Conservation (phyloP, 2,888 invertebrate genomes). For the Cacoxenus indagator region DNA sequence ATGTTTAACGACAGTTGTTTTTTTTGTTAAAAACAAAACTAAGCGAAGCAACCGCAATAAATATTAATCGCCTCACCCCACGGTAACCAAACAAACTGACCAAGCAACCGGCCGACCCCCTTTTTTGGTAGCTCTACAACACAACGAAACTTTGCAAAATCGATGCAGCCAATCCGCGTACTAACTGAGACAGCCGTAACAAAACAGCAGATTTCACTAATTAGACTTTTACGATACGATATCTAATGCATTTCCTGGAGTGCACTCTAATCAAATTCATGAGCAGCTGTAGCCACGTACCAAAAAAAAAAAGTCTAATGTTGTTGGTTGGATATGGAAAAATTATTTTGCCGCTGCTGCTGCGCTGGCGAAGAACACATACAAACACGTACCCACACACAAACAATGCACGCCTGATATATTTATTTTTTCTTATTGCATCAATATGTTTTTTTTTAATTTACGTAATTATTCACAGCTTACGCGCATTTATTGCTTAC, state of each 20-base stretch:
- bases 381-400: too few relatives aligned
- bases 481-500: neutral
- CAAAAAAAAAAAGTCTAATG: neutral
- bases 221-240: too few relatives aligned
- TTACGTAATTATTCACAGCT: neutral
- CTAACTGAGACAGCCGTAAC: neutral
- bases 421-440: too few relatives aligned
- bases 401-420: too few relatives aligned
- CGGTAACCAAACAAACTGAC: too few relatives aligned
- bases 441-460: neutral
- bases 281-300: neutral
- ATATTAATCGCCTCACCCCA: neutral
- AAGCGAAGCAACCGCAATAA: too few relatives aligned
- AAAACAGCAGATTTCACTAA: too few relatives aligned
- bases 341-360: neutral
- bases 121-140: too few relatives aligned
- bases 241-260: too few relatives aligned
- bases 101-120: too few relatives aligned
- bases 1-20: neutral
- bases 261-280: too few relatives aligned
- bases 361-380: neutral
- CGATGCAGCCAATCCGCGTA: neutral
- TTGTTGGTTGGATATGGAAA: neutral
- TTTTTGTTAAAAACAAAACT: slow-evolving; percentile 35
- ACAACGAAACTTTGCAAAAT: neutral